Conservation (phyloP, 1,140 invertebrate genomes). For the Drepana arcuata region DNA sequence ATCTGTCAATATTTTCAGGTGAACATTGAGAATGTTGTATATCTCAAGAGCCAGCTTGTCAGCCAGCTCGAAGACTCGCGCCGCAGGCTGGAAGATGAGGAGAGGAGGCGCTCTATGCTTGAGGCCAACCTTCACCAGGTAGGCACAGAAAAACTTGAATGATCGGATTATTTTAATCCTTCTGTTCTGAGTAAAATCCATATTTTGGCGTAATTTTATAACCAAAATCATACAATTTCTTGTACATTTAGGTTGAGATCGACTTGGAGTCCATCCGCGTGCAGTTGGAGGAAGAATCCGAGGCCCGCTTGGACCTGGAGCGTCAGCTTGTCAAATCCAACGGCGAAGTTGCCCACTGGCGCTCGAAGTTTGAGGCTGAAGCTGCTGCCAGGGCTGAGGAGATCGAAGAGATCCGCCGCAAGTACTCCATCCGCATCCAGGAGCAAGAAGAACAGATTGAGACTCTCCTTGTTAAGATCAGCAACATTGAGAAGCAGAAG, state of each 20-base stretch:
- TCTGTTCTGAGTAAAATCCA: too few relatives aligned
- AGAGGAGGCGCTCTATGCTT: constrained; percentile 89
- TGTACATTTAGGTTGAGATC: constrained; percentile 84
- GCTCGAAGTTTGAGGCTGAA: constrained; percentile 94
- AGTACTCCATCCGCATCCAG: constrained; percentile 91
- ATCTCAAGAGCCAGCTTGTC: constrained; percentile 89
- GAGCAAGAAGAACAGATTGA: constrained; percentile 98
- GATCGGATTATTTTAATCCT: too few relatives aligned
- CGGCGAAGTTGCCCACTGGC: constrained; percentile 90
- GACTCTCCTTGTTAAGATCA: constrained; percentile 91
- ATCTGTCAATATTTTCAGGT: too few relatives aligned
- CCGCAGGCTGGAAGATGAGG: constrained; percentile 94
- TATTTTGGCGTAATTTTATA: too few relatives aligned
- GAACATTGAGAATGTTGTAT: constrained; percentile 91
- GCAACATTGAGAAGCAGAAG: constrained; percentile 95
- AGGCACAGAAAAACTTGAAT: too few relatives aligned
- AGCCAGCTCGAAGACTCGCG: constrained; percentile 94
- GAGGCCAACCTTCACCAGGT: constrained; percentile 91
- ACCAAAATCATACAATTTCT: too few relatives aligned
- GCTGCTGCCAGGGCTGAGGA: constrained; percentile 92
- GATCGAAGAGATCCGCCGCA: constrained; percentile 93
- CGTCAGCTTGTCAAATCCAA: constrained; percentile 93
- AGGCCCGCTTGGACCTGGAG: constrained; percentile 94
- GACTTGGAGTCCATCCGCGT: constrained; percentile 94
- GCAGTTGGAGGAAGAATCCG: constrained; percentile 96